phyloP scores from a whole-genome alignment of 1,140 invertebrate genomes.

The Cotesia typhae region DNA sequence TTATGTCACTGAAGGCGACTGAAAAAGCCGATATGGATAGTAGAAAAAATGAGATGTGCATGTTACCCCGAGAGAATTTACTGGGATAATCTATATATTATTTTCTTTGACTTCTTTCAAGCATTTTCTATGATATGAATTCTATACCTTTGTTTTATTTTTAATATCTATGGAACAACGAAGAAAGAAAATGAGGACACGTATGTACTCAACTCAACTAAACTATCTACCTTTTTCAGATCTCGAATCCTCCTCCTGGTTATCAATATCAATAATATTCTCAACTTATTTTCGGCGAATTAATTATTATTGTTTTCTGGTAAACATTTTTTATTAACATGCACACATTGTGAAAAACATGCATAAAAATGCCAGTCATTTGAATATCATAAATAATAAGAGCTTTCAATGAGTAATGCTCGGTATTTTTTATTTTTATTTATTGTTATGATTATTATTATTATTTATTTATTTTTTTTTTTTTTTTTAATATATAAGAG shows the following conservation, averaged over 20 bases:
- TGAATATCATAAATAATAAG: slow-evolving; percentile 34
- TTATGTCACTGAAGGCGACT: too few relatives aligned
- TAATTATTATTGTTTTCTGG: background rate
- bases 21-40: too few relatives aligned
- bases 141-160: slow-evolving; percentile 2
- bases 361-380: slow-evolving; percentile 27
- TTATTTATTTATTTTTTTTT: too few relatives aligned
- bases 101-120: background rate
- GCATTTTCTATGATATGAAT: background rate
- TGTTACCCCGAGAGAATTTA: background rate
- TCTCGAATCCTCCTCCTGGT: too few relatives aligned
- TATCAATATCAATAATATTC: too few relatives aligned
- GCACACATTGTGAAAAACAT: background rate
- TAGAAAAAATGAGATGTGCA: too few relatives aligned
- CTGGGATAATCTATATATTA: background rate
- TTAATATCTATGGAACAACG: background rate
- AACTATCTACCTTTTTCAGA: too few relatives aligned
- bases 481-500: background rate
- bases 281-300: too few relatives aligned
- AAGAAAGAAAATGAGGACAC: background rate
- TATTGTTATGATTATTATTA: background rate
- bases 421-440: background rate
- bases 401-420: background rate
- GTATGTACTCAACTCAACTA: too few relatives aligned
- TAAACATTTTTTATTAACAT: background rate